These are phyloP conservation scores for Synanthedon formicaeformis DNA, from an alignment of 2,888 invertebrate genomes.

Conservation along the genomic window DNA sequence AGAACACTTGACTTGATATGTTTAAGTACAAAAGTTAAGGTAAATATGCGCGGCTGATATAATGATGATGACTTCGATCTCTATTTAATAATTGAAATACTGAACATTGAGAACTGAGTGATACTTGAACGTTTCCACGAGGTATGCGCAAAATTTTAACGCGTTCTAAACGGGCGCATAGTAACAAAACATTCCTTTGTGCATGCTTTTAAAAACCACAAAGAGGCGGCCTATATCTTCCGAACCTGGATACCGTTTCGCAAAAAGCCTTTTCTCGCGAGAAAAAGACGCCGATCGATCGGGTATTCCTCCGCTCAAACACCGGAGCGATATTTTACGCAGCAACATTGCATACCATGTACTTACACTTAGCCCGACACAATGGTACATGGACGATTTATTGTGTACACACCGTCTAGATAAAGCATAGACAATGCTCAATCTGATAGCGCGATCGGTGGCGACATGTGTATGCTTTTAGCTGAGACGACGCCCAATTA, in stretches of 20 bases:
- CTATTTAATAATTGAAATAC: too few species aligned
- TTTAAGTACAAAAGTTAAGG: too few species aligned
- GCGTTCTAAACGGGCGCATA: background rate
- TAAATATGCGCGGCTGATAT: too few species aligned
- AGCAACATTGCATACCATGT: conserved; percentile 14
- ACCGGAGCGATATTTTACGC: conserved; percentile 37
- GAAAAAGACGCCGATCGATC: conserved; percentile 37
- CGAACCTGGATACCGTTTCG: conserved; percentile 27
- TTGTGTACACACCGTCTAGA: conserved; percentile 49
- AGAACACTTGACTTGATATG: too few species aligned
- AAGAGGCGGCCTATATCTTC: conserved; percentile 27
- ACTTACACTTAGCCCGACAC: conserved; percentile 27
- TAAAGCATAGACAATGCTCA: conserved; percentile 61
- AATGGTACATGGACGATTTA: conserved; percentile 59
- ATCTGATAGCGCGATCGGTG: conserved; percentile 45
- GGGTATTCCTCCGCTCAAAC: conserved; percentile 49
- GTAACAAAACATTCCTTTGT: conserved; percentile 17
- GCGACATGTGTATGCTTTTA: conserved; percentile 66
- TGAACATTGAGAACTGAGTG: too few species aligned
- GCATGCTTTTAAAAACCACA: conserved; percentile 22
- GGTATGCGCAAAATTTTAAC: too few species aligned
- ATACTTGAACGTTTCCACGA: too few species aligned
- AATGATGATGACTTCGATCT: too few species aligned
- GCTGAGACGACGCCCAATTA: conserved; percentile 63
- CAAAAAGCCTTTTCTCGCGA: conserved; percentile 23